These are phyloP conservation scores for Drosophila mercatorum DNA, from an alignment of 2,888 invertebrate genomes.

Conservation along the genomic window DNA sequence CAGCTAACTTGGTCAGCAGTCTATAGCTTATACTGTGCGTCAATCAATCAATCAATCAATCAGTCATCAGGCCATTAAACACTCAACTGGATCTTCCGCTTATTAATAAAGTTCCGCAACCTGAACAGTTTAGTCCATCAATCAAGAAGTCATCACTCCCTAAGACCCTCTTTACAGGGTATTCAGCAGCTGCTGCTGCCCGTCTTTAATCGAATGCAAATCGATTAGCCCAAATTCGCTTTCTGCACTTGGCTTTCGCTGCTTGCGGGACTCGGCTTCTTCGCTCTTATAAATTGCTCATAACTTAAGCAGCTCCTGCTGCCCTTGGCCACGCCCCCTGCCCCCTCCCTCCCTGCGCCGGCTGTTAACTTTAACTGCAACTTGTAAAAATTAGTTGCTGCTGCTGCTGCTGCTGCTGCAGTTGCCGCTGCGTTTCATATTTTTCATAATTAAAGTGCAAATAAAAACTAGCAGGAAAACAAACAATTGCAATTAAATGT, in stretches of 20 bases:
- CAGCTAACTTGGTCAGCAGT: too few species aligned
- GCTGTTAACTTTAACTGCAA: conserved; percentile 54
- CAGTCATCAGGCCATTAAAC: background rate
- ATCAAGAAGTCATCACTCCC: background rate
- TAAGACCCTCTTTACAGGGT: background rate
- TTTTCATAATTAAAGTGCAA: conserved; percentile 76
- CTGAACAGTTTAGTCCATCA: background rate
- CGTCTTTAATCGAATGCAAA: conserved; percentile 14
- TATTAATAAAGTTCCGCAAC: background rate
- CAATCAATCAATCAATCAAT: background rate
- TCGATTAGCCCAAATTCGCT: conserved; percentile 13
- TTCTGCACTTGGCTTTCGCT: conserved; percentile 2
- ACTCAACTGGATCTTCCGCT: background rate
- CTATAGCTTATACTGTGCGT: too few species aligned
- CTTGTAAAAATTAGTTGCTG: conserved; percentile 71
- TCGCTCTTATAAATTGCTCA: conserved; percentile 30
- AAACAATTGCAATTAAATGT: conserved; percentile 74
- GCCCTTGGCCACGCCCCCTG: background rate
- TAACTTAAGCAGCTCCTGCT: conserved; percentile 26
- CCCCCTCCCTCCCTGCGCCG: too few species aligned
- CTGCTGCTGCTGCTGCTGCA: conserved; percentile 62
- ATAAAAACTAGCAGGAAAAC: conserved; percentile 73
- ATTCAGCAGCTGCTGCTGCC: background rate
- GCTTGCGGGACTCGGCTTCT: background rate
- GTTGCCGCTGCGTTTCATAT: conserved; percentile 61